Evolutionary conservation across 2,113 vertebrate genomes (phyloP), one percentile per base, ranked within the genome.

Genomic region (Amazona guildingii): DNA sequence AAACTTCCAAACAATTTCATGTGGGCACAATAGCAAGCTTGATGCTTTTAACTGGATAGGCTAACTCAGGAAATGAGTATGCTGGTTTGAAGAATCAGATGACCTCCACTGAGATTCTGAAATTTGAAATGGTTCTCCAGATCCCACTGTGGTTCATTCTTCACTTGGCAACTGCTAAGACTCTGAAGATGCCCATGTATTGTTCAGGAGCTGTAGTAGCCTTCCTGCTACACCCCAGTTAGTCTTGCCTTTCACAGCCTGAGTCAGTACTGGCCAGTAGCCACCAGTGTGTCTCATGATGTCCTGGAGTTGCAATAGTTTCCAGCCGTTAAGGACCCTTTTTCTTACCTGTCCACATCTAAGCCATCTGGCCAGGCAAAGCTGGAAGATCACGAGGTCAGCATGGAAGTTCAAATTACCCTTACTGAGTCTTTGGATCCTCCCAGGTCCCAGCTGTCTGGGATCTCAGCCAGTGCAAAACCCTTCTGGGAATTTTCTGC

Each of bases 271-370:
- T 70, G 59, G 73, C 49, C n/a, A 63, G 24, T 46, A n/a, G n/a
- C 33, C 43, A 70, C 24, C 23, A 9, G 17, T 35, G 25, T 67
- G 23, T 74, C 80, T 81, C 19, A 11, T 19, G 37, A 35, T 94
- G 69, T 29, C 57, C 43, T 37, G 29, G 52, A 81, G 19, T 63
- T 81, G 39, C 61, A 95, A 88, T 29, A 75, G 20, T 18, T 81
- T 28, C 17, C 52, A 77, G 75, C 17, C 70, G 17, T 31, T 88
- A 59, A 81, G n/a, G 41, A 41, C 27, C 13, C 5, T 12, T 69
- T 74, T 92, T 93, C 86, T 92, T 94, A 76, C 73, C 73, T 92
- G 76, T 84, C 28, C 73, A 81, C 33, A 37, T 82, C 48, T 87
- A 64, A 95, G 20, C 55, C 66, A 82, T 67, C 61, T 94, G 64